phyloP scores from a whole-genome alignment of 2,797 vertebrate species.

The Psittacula echo region DNA sequence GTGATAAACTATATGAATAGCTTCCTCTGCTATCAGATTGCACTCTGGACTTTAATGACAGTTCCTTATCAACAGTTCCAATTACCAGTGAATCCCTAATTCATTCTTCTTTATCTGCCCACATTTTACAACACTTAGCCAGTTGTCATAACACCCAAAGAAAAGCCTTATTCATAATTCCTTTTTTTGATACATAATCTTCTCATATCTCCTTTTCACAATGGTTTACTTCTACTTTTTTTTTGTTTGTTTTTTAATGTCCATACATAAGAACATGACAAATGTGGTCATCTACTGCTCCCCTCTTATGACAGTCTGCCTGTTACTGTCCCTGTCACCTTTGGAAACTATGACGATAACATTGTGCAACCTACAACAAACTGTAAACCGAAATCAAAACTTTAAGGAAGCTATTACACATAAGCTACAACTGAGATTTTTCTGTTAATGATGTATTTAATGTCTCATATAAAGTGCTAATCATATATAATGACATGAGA shows the following conservation, averaged over 20 bases:
- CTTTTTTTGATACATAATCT: not conserved
- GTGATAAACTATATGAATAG: not conserved
- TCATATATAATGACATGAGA: not conserved
- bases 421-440: not conserved
- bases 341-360: not conserved
- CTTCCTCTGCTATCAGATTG: constrained; percentile 11
- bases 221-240: not conserved
- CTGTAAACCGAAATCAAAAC: not conserved
- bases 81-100: not conserved
- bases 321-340: not conserved
- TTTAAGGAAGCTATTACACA: not conserved
- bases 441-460: not conserved
- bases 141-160: not conserved
- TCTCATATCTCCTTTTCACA: not conserved
- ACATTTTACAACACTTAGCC: not conserved
- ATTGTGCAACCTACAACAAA: not conserved
- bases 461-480: not conserved
- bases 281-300: not conserved
- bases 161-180: not conserved
- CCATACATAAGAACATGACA: not conserved
- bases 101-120: not conserved
- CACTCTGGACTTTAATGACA: not conserved
- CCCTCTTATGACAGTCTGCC: not conserved
- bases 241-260: not conserved
- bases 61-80: constrained; percentile 4